These are phyloP conservation scores for Andrena fulva DNA, from an alignment of 2,888 invertebrate genomes.

Conservation along the genomic window DNA sequence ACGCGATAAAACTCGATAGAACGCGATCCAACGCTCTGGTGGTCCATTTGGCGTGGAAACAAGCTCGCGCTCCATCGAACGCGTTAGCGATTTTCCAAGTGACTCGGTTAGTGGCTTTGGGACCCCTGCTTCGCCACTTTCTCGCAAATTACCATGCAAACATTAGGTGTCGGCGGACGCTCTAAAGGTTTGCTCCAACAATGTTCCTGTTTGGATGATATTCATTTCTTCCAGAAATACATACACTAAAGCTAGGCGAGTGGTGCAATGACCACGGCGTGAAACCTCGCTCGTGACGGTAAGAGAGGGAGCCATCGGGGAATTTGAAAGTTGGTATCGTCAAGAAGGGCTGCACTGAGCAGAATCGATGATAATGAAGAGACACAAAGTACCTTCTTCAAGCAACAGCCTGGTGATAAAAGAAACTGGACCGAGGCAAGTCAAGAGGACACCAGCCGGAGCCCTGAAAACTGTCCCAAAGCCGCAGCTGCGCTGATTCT, in stretches of 20 bases:
- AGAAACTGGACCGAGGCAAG: background rate
- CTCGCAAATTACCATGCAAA: background rate
- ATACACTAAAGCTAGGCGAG: too few relatives aligned
- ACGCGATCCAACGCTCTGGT: slow-evolving; percentile 4
- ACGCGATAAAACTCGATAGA: slow-evolving; percentile 20
- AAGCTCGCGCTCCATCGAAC: background rate
- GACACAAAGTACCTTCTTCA: background rate
- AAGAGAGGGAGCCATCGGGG: too few relatives aligned
- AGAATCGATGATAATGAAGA: too few relatives aligned
- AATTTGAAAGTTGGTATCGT: too few relatives aligned
- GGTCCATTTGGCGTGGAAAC: slow-evolving; percentile 16
- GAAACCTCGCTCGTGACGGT: too few relatives aligned
- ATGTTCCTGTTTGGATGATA: too few relatives aligned
- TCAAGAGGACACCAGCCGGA: background rate
- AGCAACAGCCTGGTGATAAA: background rate
- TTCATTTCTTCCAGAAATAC: too few relatives aligned
- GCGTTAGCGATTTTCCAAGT: background rate
- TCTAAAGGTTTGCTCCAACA: too few relatives aligned
- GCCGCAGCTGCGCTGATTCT: background rate
- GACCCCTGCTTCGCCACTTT: background rate
- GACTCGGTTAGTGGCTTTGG: background rate
- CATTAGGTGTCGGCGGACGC: background rate
- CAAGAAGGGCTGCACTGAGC: too few relatives aligned
- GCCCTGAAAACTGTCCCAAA: background rate
- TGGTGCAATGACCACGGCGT: too few relatives aligned